Conservation (phyloP, 2,888 invertebrate species). For the Chymomyza caudatula region DNA sequence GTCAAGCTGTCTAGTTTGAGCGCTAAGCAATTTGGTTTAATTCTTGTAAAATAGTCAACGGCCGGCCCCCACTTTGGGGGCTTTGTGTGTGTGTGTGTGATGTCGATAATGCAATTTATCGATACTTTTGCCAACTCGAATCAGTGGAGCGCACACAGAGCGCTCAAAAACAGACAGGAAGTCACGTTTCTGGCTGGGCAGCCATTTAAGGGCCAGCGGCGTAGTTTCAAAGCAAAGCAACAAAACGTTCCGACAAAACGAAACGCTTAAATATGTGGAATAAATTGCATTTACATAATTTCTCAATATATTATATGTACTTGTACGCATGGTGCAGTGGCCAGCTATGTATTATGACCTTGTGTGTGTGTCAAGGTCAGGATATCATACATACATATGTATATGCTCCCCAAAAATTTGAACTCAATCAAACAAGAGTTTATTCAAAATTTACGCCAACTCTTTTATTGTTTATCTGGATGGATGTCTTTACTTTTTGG, state of each 20-base stretch:
- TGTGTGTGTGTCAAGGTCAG: slow-evolving; percentile 53
- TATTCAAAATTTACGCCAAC: too few species aligned
- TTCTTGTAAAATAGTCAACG: not conserved
- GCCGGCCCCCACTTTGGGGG: not conserved
- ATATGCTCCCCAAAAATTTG: not conserved
- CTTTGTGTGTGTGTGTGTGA: slow-evolving; percentile 33
- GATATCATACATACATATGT: not conserved
- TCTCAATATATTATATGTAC: slow-evolving; percentile 13
- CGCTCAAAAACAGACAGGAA: slow-evolving; percentile 45
- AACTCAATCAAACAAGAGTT: not conserved
- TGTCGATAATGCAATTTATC: slow-evolving; percentile 57
- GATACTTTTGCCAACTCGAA: slow-evolving; percentile 17
- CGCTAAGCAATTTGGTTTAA: not conserved
- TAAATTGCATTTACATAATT: slow-evolving; percentile 14
- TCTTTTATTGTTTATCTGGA: slow-evolving; percentile 24
- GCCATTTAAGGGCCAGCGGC: slow-evolving; percentile 30
- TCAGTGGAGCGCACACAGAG: slow-evolving; percentile 4
- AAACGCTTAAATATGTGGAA: slow-evolving; percentile 32
- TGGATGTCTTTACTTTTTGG: too few species aligned
- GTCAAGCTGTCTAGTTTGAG: not conserved
- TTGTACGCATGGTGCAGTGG: not conserved
- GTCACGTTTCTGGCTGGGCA: slow-evolving; percentile 60
- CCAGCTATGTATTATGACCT: not conserved
- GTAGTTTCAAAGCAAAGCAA: slow-evolving; percentile 23
- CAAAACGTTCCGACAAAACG: slow-evolving; percentile 47